phyloP scores from a whole-genome alignment of 2,113 vertebrate genomes.

The Ornithorhynchus anatinus region DNA sequence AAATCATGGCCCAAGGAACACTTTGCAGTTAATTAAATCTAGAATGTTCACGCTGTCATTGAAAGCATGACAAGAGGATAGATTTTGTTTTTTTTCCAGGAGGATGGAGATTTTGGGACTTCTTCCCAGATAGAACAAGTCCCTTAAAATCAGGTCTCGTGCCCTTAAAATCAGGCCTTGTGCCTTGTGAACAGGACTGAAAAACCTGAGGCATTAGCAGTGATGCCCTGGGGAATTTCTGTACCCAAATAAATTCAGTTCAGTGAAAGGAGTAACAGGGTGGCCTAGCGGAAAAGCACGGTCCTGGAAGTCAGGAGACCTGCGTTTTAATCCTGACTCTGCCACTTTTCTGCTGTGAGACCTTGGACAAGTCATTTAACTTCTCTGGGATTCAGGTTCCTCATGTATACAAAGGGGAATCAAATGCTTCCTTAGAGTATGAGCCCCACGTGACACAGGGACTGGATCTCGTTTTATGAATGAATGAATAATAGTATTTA shows the following conservation, averaged over 20 bases:
- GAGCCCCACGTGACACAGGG: no score
- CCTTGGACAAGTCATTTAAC: no score
- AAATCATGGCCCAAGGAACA: slow-evolving; percentile 23
- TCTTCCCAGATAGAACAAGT: slow-evolving; percentile 35
- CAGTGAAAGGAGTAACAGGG: slow-evolving; percentile 18
- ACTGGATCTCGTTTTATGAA: no score
- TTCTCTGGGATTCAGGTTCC: no score
- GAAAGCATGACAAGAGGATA: background rate
- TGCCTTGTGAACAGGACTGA: slow-evolving; percentile 39
- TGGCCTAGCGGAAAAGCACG: no score
- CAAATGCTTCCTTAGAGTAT: no score
- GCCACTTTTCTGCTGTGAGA: no score
- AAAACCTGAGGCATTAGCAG: slow-evolving; percentile 20
- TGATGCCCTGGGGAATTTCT: slow-evolving; percentile 32
- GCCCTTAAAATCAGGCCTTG: slow-evolving; percentile 28
- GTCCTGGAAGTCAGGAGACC: no score
- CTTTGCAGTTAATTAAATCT: slow-evolving; percentile 38
- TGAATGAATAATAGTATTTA: no score
- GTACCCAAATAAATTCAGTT: slow-evolving; percentile 18
- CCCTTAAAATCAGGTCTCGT: slow-evolving; percentile 40
- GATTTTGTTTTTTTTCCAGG: slow-evolving; percentile 43
- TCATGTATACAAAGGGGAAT: no score
- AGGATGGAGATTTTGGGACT: slow-evolving; percentile 43
- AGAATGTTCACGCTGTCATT: slow-evolving; percentile 9
- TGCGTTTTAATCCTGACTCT: no score